Percentiles rank a stretch among this genome's conserved stretches.
Evolutionary conservation across 2,113 vertebrate genomes (phyloP).

Genomic region (Equus quagga): DNA sequence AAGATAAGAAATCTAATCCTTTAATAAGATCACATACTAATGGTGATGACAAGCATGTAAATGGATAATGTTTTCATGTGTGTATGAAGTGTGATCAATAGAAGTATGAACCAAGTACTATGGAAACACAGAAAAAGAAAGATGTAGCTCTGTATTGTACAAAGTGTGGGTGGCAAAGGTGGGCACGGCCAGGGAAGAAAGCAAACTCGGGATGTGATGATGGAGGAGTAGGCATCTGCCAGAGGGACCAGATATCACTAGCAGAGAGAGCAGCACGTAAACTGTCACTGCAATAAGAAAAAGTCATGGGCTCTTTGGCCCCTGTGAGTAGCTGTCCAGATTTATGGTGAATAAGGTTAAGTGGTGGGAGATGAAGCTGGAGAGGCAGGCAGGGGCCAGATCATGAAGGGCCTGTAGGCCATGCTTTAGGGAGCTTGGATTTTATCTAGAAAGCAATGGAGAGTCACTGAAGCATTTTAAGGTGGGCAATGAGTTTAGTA

Average conservation of each 20-base stretch:
- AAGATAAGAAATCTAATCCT: background rate
- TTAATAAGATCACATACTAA: background rate
- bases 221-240: background rate
- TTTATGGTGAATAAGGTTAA: background rate
- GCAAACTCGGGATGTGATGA: background rate
- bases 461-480: conserved; percentile 27
- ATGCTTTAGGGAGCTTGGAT: background rate
- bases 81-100: background rate
- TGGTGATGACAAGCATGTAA: background rate
- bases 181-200: background rate
- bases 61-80: background rate
- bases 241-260: background rate
- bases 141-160: background rate
- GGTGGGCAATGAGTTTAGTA: background rate
- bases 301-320: background rate
- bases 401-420: background rate
- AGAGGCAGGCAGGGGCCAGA: background rate
- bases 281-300: background rate
- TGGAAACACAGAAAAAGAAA: background rate
- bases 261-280: background rate
- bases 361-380: background rate
- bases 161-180: background rate
- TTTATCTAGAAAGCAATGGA: background rate
- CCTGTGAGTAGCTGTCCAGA: background rate
- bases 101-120: background rate